Base-by-base conservation (phyloP, 92 coral and sea anemone species). In the Palythoa heliodiscus region DNA sequence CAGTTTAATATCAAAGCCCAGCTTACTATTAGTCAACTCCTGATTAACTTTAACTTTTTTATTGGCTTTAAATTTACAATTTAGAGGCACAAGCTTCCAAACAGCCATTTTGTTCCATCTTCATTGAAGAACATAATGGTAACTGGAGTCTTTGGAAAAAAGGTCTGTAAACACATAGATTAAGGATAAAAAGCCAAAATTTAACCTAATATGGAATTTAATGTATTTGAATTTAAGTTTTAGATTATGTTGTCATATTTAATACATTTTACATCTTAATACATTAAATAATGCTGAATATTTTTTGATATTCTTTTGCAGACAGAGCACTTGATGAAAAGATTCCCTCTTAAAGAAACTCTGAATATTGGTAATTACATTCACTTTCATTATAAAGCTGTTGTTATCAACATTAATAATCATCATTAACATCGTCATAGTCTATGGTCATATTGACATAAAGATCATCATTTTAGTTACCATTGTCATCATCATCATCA, bases 11-110 rank as follows among this genome's bases (percentile, higher is more conserved):
- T 29, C 35, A 29, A 29, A 29, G 35, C 35, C 35, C n/a, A n/a
- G n/a, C 35, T 29, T 29, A 1, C 35, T 29, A 29, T 29, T 29
- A 29, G 35, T 29, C 35, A 29, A 29, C 35, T 29, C 50, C 50
- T 43, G 50, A 43, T 43, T 43, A 7, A 43, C 50, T 43, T 7
- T 43, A 43, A 11, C 64, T 58, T 14, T 19, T 11, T 13, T 14
- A n/a, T n/a, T 35, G 40, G 50, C 25, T 35, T 20, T 6, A 19
- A 8, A 14, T 25, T 38, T 54, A 25, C 53, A 29, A 29, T 88
- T 12, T 86, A 96, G 98, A 93, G 98, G 71, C 98, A 92, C 88
- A 96, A 96, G 82, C 94, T 96, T 15, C 93, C 98, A 38, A 92
- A 88, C 82, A 94, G 91, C 76, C 96, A 90, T 70, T 96, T 96